Evolutionary conservation across 2,797 vertebrate species (phyloP).

Genomic region (Chelidonichthys spinosus): DNA sequence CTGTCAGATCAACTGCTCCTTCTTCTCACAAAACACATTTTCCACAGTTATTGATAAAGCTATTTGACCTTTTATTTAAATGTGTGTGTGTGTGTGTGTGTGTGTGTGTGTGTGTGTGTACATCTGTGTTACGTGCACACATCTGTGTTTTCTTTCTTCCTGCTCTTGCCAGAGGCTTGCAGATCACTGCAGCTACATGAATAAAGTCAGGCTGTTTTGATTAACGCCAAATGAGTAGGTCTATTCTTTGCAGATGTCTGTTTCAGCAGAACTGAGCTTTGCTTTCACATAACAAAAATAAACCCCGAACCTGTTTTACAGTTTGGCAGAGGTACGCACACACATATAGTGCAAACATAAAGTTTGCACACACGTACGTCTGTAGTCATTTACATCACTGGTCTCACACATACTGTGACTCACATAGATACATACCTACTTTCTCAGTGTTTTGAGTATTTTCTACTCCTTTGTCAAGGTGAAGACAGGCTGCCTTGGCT

Average conservation of each 20-base stretch:
- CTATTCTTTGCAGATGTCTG: constrained; percentile 86
- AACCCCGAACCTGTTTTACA: constrained; percentile 81
- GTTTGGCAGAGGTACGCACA: constrained; percentile 72
- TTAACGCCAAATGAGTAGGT: constrained; percentile 84
- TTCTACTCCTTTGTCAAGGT: constrained; percentile 65
- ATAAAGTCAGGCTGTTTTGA: constrained; percentile 84
- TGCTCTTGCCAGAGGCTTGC: constrained; percentile 78
- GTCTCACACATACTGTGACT: constrained; percentile 61
- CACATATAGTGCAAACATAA: constrained; percentile 49
- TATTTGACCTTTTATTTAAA: constrained; percentile 86
- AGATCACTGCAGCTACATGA: constrained; percentile 80
- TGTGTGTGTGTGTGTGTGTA: constrained; percentile 16
- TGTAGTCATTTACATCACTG: constrained; percentile 57
- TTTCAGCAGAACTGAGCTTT: constrained; percentile 71
- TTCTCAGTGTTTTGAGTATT: constrained; percentile 65
- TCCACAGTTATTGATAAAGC: constrained; percentile 84
- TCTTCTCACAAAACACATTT: constrained; percentile 83
- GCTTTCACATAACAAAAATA: constrained; percentile 81
- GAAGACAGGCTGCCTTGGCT: constrained; percentile 69
- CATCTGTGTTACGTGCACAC: constrained; percentile 56
- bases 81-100: constrained; percentile 66
- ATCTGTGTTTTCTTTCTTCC: constrained; percentile 82
- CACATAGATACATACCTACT: constrained; percentile 55
- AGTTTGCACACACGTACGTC: constrained; percentile 49
- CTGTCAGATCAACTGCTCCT: constrained; percentile 82